A percentile compares a stretch with the other conserved stretches of the same genome.
These are phyloP conservation scores for Procambarus clarkii DNA, from an alignment of 1,140 invertebrate genomes.

Conservation along the genomic window DNA sequence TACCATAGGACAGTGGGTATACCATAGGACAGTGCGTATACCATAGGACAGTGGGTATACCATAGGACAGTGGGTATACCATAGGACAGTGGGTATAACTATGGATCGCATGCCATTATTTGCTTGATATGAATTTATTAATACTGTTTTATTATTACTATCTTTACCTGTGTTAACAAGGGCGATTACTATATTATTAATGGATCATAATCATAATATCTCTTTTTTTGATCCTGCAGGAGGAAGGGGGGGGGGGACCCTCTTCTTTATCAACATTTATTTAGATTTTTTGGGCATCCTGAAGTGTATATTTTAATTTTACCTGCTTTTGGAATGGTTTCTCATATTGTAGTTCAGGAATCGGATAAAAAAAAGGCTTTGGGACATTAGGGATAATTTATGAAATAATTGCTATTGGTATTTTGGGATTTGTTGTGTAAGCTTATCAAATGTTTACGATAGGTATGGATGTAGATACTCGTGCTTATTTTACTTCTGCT, in stretches of 20 bases:
- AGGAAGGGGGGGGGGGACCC: too few relatives aligned
- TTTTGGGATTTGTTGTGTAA: conserved; percentile 82
- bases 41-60: too few relatives aligned
- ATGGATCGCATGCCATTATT: background rate
- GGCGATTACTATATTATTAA: too few relatives aligned
- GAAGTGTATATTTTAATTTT: conserved; percentile 18
- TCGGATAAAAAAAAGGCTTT: conserved; percentile 80
- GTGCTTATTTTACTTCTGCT: conserved; percentile 75
- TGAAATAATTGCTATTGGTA: conserved; percentile 75
- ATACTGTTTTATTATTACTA: too few relatives aligned
- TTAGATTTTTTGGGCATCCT: conserved; percentile 4
- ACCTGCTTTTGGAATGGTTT: conserved; percentile 77
- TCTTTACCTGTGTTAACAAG: background rate
- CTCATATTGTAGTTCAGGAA: conserved; percentile 81
- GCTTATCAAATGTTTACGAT: conserved; percentile 84
- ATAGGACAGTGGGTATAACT: too few relatives aligned
- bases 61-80: too few relatives aligned
- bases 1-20: too few relatives aligned
- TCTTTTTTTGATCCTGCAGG: background rate
- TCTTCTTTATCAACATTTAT: conserved; percentile 28
- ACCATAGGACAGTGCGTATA: too few relatives aligned
- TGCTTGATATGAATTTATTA: background rate
- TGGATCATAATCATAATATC: background rate
- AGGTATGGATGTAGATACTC: conserved; percentile 84
- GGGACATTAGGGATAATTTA: conserved; percentile 80